These are phyloP conservation scores for Zaprionus taronus DNA, from an alignment of 1,140 invertebrate species.

Conservation along the genomic window DNA sequence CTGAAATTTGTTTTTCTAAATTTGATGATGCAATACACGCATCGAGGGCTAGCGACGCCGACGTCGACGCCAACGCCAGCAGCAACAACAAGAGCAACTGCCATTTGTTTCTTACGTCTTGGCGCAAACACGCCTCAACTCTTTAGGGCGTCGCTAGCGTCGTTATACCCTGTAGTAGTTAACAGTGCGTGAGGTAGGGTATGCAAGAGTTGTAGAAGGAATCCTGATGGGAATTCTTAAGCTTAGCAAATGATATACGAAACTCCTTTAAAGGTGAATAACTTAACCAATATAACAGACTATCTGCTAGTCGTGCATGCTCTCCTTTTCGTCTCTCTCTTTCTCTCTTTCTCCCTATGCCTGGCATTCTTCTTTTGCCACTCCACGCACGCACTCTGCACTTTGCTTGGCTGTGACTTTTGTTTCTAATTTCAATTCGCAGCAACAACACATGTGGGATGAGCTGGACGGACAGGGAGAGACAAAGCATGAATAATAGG, in stretches of 20 bases:
- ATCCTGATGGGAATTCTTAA: neutral
- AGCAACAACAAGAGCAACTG: neutral
- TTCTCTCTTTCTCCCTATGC: neutral
- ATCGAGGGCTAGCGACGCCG: conserved; percentile 53
- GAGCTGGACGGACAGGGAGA: conserved; percentile 23
- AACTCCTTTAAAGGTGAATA: neutral
- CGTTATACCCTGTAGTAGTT: neutral
- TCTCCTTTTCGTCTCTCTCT: neutral
- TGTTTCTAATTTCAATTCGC: conserved; percentile 54
- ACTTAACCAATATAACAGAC: neutral
- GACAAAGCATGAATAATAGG: conserved; percentile 70
- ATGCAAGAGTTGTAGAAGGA: neutral
- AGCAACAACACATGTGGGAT: conserved; percentile 46
- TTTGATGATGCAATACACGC: conserved; percentile 82
- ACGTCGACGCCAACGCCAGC: conserved; percentile 4
- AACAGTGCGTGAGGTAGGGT: neutral
- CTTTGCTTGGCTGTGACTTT: conserved; percentile 62
- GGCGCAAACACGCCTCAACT: conserved; percentile 18
- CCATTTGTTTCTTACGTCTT: conserved; percentile 30
- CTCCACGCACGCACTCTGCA: conserved; percentile 73
- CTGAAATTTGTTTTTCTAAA: conserved; percentile 75
- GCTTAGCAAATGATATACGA: neutral
- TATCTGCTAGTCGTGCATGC: neutral
- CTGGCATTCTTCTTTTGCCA: conserved; percentile 23
- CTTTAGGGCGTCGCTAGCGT: conserved; percentile 13